Evolutionary conservation across 2,797 vertebrate species (phyloP).

Genomic region (Aphelocoma californica): DNA sequence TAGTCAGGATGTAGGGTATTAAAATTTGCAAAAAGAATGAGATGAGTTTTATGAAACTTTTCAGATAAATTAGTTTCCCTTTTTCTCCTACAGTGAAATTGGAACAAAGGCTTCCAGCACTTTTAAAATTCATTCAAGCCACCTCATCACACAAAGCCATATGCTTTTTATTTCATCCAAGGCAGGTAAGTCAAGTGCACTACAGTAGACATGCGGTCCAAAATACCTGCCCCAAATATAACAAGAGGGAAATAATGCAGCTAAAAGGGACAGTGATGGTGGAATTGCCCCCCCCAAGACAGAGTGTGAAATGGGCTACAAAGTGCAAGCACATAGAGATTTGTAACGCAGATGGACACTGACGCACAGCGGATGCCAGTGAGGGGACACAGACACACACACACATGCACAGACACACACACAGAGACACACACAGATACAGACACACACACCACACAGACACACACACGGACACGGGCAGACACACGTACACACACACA

Average conservation of each 20-base stretch:
- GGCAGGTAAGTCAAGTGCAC: background rate
- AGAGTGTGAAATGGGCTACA: background rate
- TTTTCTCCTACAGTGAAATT: background rate
- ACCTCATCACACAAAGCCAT: background rate
- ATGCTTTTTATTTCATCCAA: background rate
- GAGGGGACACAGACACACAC: background rate
- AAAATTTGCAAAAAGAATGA: slow-evolving; percentile 4
- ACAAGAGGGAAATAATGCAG: background rate
- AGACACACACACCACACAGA: background rate
- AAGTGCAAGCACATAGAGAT: background rate
- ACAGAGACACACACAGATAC: rapidly evolving
- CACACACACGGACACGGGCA: background rate
- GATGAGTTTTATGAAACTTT: background rate
- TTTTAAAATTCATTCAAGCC: background rate
- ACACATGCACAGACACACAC: background rate
- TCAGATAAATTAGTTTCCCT: background rate
- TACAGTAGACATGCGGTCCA: background rate
- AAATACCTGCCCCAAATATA: background rate
- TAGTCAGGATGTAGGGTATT: background rate
- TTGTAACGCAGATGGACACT: background rate
- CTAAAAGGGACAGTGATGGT: background rate
- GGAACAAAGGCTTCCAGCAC: background rate
- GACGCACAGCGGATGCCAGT: background rate
- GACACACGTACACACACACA: rapidly evolving
- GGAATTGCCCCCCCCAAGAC: background rate